Evolutionary conservation across 2,888 invertebrate species (phyloP), one percentile per base, ranked within the genome.

Genomic region (Galerucella nymphaeae): DNA sequence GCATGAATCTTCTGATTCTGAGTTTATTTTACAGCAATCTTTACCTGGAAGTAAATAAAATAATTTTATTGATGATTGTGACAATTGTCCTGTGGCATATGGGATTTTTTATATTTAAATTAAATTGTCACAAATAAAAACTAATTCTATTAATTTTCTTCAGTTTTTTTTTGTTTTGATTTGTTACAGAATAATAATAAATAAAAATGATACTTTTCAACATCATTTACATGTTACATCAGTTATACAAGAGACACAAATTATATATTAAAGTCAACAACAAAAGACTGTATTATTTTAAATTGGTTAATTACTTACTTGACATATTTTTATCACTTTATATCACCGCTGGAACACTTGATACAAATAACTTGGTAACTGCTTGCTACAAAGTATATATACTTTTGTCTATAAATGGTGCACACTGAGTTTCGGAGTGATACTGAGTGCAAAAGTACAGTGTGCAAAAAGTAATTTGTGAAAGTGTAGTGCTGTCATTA

Each of bases 361-460:
- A 14, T n/a, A n/a, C 4, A 48, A 14, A 48, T 48, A 48, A n/a
- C 14, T n/a, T 13, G n/a, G 6, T 14, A 48, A 16, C 16, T 18
- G 18, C 30, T 30, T 5, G 30, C 30, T 14, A 55, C 18, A 2
- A 13, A 30, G 1, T 13, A 45, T 45, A 42, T 42, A 45, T 45
- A 30, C 30, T 30, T 30, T 30, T 20, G 2, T 55, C 55, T 55
- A 55, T 18, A 30, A 30, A 55, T 20, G n/a, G 9, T 55, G 55
- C 55, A 55, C 55, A 20, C 55, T 13, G 11, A 20, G 9, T 55
- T 45, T 45, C 4, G n/a, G 11, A 20, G 18, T 55, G 20, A 18
- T 55, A 20, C 55, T 13, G 55, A 55, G 55, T 18, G 55, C 55
- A 55, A 55, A 55, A 55, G 18, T 48, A 48, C n/a, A 23, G 23